Conservation (phyloP, 1,140 invertebrate genomes). For the Drosophila orena region DNA sequence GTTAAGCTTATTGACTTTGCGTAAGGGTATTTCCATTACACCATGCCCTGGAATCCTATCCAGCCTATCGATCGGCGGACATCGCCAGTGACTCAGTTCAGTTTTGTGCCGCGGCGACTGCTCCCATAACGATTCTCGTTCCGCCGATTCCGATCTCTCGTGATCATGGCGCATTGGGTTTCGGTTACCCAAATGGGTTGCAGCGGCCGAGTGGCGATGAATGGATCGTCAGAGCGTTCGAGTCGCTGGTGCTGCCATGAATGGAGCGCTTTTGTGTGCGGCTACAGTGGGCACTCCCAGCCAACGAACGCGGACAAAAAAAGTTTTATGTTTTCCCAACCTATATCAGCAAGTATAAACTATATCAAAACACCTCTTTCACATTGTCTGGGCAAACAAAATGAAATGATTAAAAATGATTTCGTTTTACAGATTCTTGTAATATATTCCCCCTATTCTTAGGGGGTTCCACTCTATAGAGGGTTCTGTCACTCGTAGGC, state of each 20-base stretch:
- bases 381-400: too few relatives aligned
- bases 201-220: conserved; percentile 19
- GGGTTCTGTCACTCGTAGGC: conserved; percentile 24
- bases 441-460: too few relatives aligned
- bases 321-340: too few relatives aligned
- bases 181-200: not conserved
- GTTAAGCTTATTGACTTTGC: not conserved
- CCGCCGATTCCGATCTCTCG: conserved; percentile 47
- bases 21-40: not conserved
- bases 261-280: conserved; percentile 23
- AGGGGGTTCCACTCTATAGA: not conserved
- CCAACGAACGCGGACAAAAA: not conserved
- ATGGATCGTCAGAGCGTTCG: conserved; percentile 28
- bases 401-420: too few relatives aligned
- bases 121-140: conserved; percentile 50
- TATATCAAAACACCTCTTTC: too few relatives aligned
- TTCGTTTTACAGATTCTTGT: not conserved
- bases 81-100: conserved; percentile 34
- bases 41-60: not conserved
- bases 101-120: conserved; percentile 32
- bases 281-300: not conserved
- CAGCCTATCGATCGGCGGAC: conserved; percentile 5
- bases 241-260: conserved; percentile 8
- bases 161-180: conserved; percentile 70
- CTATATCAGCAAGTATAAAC: too few relatives aligned